Conservation (phyloP, 2,888 invertebrate genomes). For the Pristionchus japonicus region DNA sequence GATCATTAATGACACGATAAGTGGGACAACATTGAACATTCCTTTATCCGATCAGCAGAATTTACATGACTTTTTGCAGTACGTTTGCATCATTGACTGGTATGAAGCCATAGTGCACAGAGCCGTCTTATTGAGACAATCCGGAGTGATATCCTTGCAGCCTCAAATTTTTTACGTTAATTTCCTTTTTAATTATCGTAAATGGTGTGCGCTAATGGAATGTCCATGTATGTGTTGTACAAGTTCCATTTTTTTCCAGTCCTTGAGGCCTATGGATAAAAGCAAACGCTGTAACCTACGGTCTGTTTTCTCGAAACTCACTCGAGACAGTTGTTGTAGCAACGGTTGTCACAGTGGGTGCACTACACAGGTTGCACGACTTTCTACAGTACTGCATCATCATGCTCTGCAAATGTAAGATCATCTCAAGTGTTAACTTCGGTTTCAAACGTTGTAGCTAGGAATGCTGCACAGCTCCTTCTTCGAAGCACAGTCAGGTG, state of each 20-base stretch:
- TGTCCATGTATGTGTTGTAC: too few species aligned
- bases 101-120: conserved; percentile 13
- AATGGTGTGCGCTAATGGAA: too few species aligned
- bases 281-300: too few species aligned
- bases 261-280: too few species aligned
- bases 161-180: not conserved
- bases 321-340: not conserved
- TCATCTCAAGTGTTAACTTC: too few species aligned
- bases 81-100: conserved; percentile 35
- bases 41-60: conserved; percentile 18
- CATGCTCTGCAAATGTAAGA: not conserved
- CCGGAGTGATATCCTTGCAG: conserved; percentile 10
- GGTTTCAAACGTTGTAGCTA: not conserved
- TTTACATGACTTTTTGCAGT: conserved; percentile 34
- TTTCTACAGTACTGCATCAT: conserved; percentile 24
- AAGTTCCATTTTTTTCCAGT: too few species aligned
- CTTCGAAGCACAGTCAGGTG: conserved; percentile 28
- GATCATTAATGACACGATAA: not conserved
- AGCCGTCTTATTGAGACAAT: conserved; percentile 39
- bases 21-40: not conserved
- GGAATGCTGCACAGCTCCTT: conserved; percentile 22
- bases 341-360: not conserved
- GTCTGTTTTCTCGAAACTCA: too few species aligned
- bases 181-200: too few species aligned
- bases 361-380: conserved; percentile 11